Evolutionary conservation across 1,140 invertebrate genomes (phyloP).

Genomic region (Caenorhabditis briggsae): DNA sequence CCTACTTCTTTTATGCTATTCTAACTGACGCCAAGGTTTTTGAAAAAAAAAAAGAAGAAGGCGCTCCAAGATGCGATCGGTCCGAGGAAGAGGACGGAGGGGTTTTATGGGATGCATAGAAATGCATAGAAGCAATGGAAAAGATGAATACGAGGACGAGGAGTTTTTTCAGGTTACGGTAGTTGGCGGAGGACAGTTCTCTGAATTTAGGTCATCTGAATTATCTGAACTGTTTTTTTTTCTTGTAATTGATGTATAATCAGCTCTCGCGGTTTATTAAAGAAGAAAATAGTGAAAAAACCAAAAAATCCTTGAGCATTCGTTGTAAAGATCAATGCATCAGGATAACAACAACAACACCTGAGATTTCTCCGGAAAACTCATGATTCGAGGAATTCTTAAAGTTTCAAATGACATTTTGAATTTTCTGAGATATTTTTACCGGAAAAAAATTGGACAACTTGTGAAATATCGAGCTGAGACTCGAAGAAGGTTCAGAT

Average conservation of each 20-base stretch:
- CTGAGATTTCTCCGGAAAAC: no score
- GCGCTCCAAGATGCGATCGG: conserved; percentile 44
- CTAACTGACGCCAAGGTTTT: conserved; percentile 1
- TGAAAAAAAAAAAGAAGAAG: conserved; percentile 4
- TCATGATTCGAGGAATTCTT: no score
- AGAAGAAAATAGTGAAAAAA: no score
- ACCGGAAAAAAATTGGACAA: no score
- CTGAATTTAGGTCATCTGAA: no score
- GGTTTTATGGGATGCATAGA: conserved; percentile 22
- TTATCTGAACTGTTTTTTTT: not conserved
- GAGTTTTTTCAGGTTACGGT: not conserved
- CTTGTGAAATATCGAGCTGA: no score
- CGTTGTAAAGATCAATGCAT: no score
- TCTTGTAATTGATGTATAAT: not conserved
- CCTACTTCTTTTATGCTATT: not conserved
- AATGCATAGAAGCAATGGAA: not conserved
- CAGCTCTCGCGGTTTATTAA: not conserved
- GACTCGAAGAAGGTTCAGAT: no score
- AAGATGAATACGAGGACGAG: not conserved
- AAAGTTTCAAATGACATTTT: no score
- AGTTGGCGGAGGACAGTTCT: not conserved
- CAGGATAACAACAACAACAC: no score
- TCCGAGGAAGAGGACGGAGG: not conserved
- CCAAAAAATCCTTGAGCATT: no score
- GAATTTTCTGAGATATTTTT: no score